phyloP scores from a whole-genome alignment of 2,888 invertebrate genomes.

The Cyclophora albipunctata region DNA sequence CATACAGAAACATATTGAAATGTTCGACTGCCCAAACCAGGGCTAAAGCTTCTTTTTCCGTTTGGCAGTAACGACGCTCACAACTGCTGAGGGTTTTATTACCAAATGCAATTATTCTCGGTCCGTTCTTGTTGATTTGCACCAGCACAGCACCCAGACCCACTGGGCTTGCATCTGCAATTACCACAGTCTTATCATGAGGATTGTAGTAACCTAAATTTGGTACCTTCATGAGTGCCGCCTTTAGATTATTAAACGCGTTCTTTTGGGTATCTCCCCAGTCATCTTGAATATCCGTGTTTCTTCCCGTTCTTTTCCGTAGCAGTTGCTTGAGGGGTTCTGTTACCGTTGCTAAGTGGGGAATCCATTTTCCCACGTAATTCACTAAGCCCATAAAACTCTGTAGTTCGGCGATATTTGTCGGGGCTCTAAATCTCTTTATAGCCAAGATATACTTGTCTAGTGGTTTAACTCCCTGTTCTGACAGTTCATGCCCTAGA shows the following conservation, averaged over 20 bases:
- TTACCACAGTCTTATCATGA: no score
- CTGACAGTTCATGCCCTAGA: no score
- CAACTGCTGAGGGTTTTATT: slow-evolving; percentile 19
- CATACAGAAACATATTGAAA: slow-evolving; percentile 21
- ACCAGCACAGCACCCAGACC: neutral
- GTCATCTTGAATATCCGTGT: neutral
- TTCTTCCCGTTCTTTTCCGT: slow-evolving; percentile 1
- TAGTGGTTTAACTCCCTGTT: no score
- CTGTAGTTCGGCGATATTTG: no score
- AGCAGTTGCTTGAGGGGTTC: slow-evolving; percentile 4
- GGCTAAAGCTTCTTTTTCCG: slow-evolving; percentile 26
- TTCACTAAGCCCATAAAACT: no score
- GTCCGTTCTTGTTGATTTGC: slow-evolving; percentile 4
- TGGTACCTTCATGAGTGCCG: neutral
- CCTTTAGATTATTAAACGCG: neutral
- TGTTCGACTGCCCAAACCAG: slow-evolving; percentile 26
- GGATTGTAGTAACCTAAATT: neutral
- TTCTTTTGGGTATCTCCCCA: neutral
- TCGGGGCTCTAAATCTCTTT: no score
- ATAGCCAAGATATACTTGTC: no score
- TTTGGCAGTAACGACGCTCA: slow-evolving; percentile 24
- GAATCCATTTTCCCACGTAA: neutral
- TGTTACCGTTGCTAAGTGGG: neutral
- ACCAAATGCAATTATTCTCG: slow-evolving; percentile 26
- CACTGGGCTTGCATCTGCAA: no score